Percentiles rank a stretch among this genome's conserved stretches.
These are phyloP conservation scores for Orgyia antiqua DNA, from an alignment of 2,888 invertebrate species.

Conservation along the genomic window DNA sequence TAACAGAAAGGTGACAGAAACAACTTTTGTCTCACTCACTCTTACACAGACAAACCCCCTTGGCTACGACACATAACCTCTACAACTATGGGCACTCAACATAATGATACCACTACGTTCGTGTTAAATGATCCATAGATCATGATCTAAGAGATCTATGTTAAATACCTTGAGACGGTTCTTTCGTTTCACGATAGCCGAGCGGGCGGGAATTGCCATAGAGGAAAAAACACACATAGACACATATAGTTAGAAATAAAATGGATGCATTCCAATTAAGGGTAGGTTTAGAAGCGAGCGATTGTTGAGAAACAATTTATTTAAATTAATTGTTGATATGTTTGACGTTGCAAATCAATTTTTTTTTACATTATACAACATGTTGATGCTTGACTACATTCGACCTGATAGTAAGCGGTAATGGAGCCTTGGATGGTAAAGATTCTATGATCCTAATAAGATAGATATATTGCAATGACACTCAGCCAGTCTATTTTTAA, in stretches of 20 bases:
- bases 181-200: conserved; percentile 80
- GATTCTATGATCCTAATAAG: too few species aligned
- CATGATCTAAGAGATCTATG: conserved; percentile 28
- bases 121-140: conserved; percentile 37
- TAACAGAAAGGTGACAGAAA: conserved; percentile 40
- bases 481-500: too few species aligned
- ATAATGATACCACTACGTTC: conserved; percentile 61
- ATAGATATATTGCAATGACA: too few species aligned
- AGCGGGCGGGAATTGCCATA: conserved; percentile 83
- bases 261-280: conserved; percentile 69
- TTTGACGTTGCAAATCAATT: too few species aligned
- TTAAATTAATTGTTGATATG: neutral
- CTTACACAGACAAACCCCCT: conserved; percentile 72
- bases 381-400: too few species aligned
- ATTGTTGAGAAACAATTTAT: conserved; percentile 6
- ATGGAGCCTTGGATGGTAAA: too few species aligned
- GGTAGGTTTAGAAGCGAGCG: conserved; percentile 17
- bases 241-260: conserved; percentile 79
- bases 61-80: conserved; percentile 75
- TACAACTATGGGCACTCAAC: conserved; percentile 66
- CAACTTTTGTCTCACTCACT: conserved; percentile 50
- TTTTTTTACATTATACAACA: too few species aligned
- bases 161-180: conserved; percentile 74
- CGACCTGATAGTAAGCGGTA: too few species aligned
- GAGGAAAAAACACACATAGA: conserved; percentile 84